phyloP scores from a whole-genome alignment of 1,140 invertebrate species.

The Brachionus manjavacas region DNA sequence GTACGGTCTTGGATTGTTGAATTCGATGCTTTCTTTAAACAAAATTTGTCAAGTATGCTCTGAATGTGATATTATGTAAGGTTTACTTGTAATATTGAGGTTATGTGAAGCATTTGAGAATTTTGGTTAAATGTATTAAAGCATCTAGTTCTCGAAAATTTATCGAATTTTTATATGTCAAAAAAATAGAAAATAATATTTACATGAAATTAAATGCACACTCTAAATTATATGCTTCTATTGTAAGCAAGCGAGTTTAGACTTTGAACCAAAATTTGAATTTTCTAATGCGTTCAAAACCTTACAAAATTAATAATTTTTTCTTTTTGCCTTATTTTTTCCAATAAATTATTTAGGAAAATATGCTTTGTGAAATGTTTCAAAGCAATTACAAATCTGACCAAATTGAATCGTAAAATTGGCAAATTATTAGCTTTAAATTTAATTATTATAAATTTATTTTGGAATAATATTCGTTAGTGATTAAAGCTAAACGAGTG shows the following conservation, averaged over 20 bases:
- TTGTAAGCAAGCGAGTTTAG: neutral
- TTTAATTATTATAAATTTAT: neutral
- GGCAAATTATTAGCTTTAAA: neutral
- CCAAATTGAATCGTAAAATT: neutral
- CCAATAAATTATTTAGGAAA: neutral
- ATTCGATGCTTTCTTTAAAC: neutral
- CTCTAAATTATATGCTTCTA: neutral
- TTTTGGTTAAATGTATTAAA: neutral
- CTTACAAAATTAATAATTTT: neutral
- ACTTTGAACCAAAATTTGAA: slow-evolving; percentile 18
- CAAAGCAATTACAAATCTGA: neutral
- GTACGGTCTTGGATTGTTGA: neutral
- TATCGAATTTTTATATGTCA: neutral
- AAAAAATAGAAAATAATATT: neutral
- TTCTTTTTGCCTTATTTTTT: neutral
- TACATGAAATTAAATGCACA: neutral
- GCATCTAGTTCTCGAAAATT: neutral
- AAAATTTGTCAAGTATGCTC: neutral
- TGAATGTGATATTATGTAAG: neutral
- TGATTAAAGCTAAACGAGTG: neutral
- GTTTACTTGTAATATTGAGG: slow-evolving; percentile 11
- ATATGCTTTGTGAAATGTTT: neutral
- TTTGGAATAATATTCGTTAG: neutral
- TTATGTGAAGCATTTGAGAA: slow-evolving; percentile 18
- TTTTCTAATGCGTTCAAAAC: slow-evolving; percentile 23